Evolutionary conservation across 2,113 vertebrate genomes (phyloP).

Genomic region (Podiceps cristatus): DNA sequence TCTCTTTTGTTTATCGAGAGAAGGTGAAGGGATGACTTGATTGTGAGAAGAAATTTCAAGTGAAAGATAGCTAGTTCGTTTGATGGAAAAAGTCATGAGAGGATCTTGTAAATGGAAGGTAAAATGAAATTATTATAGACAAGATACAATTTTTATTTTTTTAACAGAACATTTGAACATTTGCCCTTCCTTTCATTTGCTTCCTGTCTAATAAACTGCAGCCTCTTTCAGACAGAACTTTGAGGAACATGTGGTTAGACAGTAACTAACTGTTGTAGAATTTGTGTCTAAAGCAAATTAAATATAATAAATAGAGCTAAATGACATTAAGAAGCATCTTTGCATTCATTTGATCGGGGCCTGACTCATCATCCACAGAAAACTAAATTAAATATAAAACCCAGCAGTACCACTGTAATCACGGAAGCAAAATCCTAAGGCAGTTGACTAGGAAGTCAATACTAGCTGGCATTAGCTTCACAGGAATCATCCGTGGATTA

Average conservation of each 20-base stretch:
- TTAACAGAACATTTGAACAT: background rate
- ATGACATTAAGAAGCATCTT: conserved; percentile 21
- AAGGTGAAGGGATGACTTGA: background rate
- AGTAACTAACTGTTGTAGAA: background rate
- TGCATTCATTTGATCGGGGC: background rate
- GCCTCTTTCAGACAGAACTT: background rate
- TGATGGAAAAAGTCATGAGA: background rate
- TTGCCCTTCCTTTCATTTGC: background rate
- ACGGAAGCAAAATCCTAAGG: background rate
- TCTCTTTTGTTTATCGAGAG: background rate
- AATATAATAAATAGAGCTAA: conserved; percentile 7
- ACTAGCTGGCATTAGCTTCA: background rate
- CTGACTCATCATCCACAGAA: conserved; percentile 6
- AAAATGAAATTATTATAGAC: background rate
- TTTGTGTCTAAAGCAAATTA: conserved; percentile 21
- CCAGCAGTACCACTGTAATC: background rate
- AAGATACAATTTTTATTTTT: background rate
- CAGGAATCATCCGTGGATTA: background rate
- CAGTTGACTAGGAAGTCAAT: background rate
- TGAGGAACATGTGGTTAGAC: background rate
- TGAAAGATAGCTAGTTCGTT: background rate
- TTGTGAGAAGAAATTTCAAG: background rate
- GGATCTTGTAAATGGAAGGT: background rate
- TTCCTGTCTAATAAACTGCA: background rate
- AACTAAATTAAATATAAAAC: conserved; percentile 1